Conservation (phyloP, 2,888 invertebrate genomes). For the Linnaemya tessellans region DNA sequence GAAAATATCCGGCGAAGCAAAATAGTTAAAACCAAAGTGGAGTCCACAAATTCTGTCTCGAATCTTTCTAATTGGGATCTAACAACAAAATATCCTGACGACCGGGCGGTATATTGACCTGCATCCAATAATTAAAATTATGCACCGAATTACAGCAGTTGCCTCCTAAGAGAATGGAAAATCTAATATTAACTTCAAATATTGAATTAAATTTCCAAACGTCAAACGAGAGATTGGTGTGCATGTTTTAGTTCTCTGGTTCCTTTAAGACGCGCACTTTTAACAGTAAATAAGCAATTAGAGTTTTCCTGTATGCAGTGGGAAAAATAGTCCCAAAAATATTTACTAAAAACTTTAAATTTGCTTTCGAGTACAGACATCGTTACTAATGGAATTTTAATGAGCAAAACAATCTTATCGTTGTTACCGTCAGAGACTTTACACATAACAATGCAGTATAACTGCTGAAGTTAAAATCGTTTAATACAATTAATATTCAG, state of each 20-base stretch:
- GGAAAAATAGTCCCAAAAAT: conserved; percentile 33
- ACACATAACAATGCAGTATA: not conserved
- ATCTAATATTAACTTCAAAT: too few relatives aligned
- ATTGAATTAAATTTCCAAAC: not conserved
- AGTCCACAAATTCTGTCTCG: too few relatives aligned
- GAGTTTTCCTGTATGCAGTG: conserved; percentile 27
- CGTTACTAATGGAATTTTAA: conserved; percentile 50
- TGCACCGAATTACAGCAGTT: too few relatives aligned
- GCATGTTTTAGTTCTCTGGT: not conserved
- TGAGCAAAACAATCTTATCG: conserved; percentile 9
- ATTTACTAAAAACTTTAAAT: conserved; percentile 20
- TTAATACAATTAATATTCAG: not conserved
- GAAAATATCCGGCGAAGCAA: too few relatives aligned
- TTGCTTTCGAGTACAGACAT: conserved; percentile 12
- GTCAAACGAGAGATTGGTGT: not conserved
- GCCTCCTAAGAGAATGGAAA: too few relatives aligned
- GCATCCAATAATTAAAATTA: too few relatives aligned
- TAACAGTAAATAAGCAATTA: conserved; percentile 19
- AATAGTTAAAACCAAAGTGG: too few relatives aligned
- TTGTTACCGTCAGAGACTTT: not conserved
- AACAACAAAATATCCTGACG: too few relatives aligned
- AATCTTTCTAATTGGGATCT: too few relatives aligned
- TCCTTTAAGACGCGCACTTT: not conserved
- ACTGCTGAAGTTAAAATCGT: not conserved
- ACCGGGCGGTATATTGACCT: too few relatives aligned